phyloP scores from a whole-genome alignment of 2,113 vertebrate species.

The Phrynosoma platyrhinos region DNA sequence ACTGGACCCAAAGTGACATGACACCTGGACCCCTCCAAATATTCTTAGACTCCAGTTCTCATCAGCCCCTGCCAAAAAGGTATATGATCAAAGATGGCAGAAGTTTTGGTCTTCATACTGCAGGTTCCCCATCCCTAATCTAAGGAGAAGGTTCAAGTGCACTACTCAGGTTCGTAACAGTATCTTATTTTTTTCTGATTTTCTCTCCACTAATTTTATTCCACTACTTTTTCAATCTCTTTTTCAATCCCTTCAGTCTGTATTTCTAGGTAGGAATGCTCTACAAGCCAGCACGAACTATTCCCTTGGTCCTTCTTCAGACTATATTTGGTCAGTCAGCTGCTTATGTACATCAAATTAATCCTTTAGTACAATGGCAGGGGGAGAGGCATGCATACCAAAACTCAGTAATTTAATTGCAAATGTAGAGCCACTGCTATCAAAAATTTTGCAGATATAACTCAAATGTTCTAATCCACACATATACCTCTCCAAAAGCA shows the following conservation, averaged over 20 bases:
- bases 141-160: too few relatives aligned
- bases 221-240: background rate
- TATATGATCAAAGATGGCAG: too few relatives aligned
- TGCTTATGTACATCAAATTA: background rate
- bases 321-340: background rate
- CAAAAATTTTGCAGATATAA: too few relatives aligned
- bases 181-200: too few relatives aligned
- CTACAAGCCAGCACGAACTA: background rate
- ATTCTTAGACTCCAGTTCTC: too few relatives aligned
- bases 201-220: background rate
- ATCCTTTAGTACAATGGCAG: background rate
- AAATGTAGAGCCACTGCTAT: background rate
- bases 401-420: background rate
- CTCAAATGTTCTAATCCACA: background rate
- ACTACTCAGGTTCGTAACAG: too few relatives aligned
- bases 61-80: too few relatives aligned
- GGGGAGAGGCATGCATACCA: background rate
- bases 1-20: too few relatives aligned
- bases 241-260: background rate
- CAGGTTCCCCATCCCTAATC: too few relatives aligned
- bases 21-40: too few relatives aligned
- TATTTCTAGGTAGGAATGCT: background rate
- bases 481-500: background rate
- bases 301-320: background rate
- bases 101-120: too few relatives aligned